Percentiles rank a stretch among this genome's conserved stretches.
phyloP scores from a whole-genome alignment of 2,113 vertebrate genomes.

The Ceyx margarethae region DNA sequence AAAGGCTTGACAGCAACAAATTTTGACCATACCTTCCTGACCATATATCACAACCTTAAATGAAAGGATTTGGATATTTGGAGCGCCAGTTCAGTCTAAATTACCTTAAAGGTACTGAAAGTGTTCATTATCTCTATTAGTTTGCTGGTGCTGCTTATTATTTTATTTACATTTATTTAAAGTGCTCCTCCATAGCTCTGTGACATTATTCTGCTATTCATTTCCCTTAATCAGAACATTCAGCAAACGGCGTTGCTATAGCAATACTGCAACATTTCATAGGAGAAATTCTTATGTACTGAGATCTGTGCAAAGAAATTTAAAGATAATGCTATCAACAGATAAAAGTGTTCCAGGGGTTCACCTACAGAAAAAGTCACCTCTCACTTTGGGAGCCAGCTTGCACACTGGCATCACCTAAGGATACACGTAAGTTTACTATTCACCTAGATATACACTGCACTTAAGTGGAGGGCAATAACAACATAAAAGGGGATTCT shows the following conservation, averaged over 20 bases:
- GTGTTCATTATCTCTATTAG: background rate
- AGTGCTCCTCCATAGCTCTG: background rate
- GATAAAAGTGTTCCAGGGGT: background rate
- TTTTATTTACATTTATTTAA: constrained; percentile 26
- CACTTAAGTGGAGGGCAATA: background rate
- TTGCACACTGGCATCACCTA: background rate
- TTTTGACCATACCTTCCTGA: background rate
- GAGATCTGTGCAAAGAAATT: background rate
- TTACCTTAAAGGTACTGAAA: background rate
- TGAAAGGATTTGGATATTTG: background rate
- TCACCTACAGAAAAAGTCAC: background rate
- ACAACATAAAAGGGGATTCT: background rate
- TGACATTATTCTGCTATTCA: constrained; percentile 1
- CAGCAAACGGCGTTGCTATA: constrained; percentile 54
- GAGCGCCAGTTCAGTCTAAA: background rate
- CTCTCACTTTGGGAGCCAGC: background rate
- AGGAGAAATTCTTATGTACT: constrained; percentile 1
- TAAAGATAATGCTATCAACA: background rate
- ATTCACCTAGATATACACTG: background rate
- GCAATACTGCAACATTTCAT: constrained; percentile 44
- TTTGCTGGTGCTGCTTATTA: background rate
- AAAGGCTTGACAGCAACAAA: background rate
- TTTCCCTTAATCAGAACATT: constrained; percentile 36
- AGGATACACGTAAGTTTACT: background rate
- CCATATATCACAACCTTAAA: background rate